Conservation (phyloP, 2,797 vertebrate species). For the Enteromius radiatus region DNA sequence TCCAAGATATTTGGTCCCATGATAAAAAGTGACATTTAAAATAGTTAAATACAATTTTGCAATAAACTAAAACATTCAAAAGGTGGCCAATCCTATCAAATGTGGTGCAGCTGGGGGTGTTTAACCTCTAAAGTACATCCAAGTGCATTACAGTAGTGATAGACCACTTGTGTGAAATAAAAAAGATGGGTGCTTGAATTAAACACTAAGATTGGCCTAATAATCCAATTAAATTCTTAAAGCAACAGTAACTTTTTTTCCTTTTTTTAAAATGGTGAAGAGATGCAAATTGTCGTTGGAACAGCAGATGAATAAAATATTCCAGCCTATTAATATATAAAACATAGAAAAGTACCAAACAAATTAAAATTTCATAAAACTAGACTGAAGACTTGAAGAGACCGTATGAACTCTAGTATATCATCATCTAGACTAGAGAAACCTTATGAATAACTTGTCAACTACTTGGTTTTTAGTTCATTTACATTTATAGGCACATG, state of each 20-base stretch:
- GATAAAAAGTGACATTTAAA: constrained; percentile 55
- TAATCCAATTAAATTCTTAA: neutral
- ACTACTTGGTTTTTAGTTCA: constrained; percentile 1
- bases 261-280: neutral
- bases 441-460: neutral
- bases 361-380: constrained; percentile 34
- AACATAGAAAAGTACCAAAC: constrained; percentile 45
- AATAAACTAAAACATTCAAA: constrained; percentile 34
- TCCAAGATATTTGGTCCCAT: constrained; percentile 65
- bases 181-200: neutral
- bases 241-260: neutral
- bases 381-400: neutral
- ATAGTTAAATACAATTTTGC: constrained; percentile 32
- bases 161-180: neutral
- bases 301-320: constrained; percentile 29
- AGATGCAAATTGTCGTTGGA: neutral
- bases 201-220: neutral
- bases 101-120: neutral
- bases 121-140: constrained; percentile 18
- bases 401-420: neutral
- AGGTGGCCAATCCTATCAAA: neutral
- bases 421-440: constrained; percentile 18
- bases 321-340: constrained; percentile 13
- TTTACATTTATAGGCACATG: constrained; percentile 40
- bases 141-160: constrained; percentile 39